Conservation (phyloP, 2,888 invertebrate genomes). For the Willowsia nigromaculata region DNA sequence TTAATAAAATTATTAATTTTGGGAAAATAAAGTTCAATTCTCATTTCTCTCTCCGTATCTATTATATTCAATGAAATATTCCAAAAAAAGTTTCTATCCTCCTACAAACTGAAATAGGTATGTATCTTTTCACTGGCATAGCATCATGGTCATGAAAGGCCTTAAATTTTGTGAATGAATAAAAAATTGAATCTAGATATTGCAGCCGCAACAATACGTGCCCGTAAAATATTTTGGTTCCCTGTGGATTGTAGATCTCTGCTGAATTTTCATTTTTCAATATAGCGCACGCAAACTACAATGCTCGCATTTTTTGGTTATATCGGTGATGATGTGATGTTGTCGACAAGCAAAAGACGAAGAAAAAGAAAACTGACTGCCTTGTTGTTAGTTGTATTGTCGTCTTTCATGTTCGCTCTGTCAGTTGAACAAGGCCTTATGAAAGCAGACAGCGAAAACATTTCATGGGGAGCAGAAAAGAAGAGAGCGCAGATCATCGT, state of each 20-base stretch:
- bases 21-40: too few species aligned
- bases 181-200: not conserved
- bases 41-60: too few species aligned
- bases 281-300: not conserved
- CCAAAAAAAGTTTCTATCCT: not conserved
- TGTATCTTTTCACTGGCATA: not conserved
- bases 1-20: too few species aligned
- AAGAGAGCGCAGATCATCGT: not conserved
- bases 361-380: not conserved
- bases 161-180: too few species aligned
- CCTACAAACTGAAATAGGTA: not conserved
- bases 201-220: not conserved
- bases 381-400: not conserved
- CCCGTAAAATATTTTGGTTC: not conserved
- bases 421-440: slow-evolving; percentile 29
- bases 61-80: too few species aligned
- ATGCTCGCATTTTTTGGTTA: not conserved
- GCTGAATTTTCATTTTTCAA: not conserved
- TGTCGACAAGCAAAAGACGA: not conserved
- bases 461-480: not conserved
- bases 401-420: slow-evolving; percentile 5
- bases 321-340: not conserved
- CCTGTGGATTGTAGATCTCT: not conserved
- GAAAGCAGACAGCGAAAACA: slow-evolving; percentile 34
- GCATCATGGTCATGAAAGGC: too few species aligned